Base-by-base conservation (phyloP, 2,888 invertebrate genomes). In the Thalpophila matura region DNA sequence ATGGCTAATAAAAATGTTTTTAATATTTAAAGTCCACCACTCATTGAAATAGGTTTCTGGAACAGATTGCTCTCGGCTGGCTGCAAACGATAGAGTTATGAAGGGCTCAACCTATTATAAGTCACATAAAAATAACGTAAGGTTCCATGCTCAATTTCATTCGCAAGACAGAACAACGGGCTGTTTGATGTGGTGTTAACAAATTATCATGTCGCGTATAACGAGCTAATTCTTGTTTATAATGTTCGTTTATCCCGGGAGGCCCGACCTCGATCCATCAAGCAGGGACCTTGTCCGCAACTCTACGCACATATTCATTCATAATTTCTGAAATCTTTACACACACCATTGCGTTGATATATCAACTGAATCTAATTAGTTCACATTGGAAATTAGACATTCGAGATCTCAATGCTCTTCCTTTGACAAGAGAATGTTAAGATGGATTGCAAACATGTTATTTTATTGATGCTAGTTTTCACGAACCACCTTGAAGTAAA, bases 241-340 rank as follows among this genome's bases (percentile, higher is more conserved):
- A 66, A 72, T 51, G 54, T 59, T 43, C 43, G 42, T 67, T 72
- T 66, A 68, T 63, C 37, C 51, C 66, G 18, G 18, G 49, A 46
- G 47, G 5, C 27, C 18, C 35, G 72, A n/a, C 80, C 80, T 80
- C 80, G 71, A 74, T 79, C 37, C 64, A 57, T 79, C 79, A 72
- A 47, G 16, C 35, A 22, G 56, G 9, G 62, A 59, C 81, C 80
- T 81, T 80, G 81, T 73, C 67, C 46, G 57, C 61, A 24, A 40
- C 42, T 63, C 73, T 63, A 77, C 67, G 54, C 49, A 47, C 29
- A 45, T 54, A 47, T 79, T 59, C 81, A 81, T 80, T 80, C 77
- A 80, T 79, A 74, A 77, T 57, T 59, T 62, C 43, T 42, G 51
- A 68, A 50, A 65, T 47, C 24, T 42, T 26, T 59, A 56, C 18